Percentiles rank a stretch among this genome's conserved stretches.
These are phyloP conservation scores for Hipparchia sbordonii DNA, from an alignment of 2,888 invertebrate species.

Conservation along the genomic window DNA sequence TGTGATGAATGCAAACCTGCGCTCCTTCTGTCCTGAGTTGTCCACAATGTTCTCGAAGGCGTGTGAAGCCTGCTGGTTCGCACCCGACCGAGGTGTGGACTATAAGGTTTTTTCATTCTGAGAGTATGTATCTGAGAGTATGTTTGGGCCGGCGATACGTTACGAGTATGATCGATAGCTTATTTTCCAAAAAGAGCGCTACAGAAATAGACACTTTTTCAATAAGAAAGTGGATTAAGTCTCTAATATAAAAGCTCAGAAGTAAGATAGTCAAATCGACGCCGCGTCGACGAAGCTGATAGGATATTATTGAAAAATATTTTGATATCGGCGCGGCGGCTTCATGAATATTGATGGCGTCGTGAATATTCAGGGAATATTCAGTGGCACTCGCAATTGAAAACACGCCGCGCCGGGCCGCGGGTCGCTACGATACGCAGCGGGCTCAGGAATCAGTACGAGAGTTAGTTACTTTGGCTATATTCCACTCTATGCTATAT, in stretches of 20 bases:
- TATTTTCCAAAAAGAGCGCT: no score
- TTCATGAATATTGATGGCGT: slow-evolving; percentile 72
- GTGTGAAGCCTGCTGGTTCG: no score
- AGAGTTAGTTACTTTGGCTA: neutral
- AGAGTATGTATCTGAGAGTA: no score
- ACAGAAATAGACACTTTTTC: no score
- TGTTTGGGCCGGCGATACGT: no score
- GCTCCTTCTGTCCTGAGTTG: no score
- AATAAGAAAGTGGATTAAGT: neutral
- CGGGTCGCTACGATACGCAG: neutral
- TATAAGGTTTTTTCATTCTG: no score
- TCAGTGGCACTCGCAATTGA: slow-evolving; percentile 60
- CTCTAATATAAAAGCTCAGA: neutral
- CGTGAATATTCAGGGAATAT: slow-evolving; percentile 50
- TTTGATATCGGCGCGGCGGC: slow-evolving; percentile 44
- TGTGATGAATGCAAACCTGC: no score
- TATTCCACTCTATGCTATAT: neutral
- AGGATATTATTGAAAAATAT: slow-evolving; percentile 47
- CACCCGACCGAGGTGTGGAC: no score
- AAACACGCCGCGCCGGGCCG: slow-evolving; percentile 14
- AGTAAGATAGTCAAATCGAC: neutral
- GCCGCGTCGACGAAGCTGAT: slow-evolving; percentile 32
- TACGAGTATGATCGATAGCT: no score
- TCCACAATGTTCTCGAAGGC: no score
- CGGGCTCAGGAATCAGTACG: neutral